A percentile compares a stretch with the other conserved stretches of the same genome.
These are phyloP conservation scores for Acrocephalus kingi DNA, from an alignment of 2,113 vertebrate species.

Conservation along the genomic window DNA sequence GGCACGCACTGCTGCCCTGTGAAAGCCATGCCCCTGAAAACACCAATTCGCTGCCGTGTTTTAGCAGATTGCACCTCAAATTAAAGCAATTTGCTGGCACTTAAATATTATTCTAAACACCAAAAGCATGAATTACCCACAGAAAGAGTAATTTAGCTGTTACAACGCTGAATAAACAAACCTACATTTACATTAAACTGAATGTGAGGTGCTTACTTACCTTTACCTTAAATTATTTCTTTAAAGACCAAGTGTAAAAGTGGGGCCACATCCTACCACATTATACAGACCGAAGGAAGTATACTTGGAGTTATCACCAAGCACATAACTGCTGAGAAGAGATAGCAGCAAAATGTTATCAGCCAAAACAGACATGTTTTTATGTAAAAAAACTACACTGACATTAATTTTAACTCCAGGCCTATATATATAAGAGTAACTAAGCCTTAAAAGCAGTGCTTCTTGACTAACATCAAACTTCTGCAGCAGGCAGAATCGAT, in stretches of 20 bases:
- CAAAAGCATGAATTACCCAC: background rate
- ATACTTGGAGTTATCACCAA: background rate
- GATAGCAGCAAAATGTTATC: background rate
- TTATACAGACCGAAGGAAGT: fast-evolving
- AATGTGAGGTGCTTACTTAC: background rate
- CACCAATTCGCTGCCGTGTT: background rate
- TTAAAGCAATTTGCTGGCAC: constrained; percentile 35
- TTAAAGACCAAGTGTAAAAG: background rate
- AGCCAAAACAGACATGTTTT: background rate
- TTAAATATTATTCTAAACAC: constrained; percentile 31
- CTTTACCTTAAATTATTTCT: background rate
- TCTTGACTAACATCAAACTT: background rate
- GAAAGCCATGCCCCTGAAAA: background rate
- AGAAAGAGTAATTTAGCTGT: constrained; percentile 17
- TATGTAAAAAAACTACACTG: background rate
- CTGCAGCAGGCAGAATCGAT: background rate
- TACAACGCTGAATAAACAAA: background rate
- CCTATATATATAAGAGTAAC: background rate
- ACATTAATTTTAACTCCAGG: background rate
- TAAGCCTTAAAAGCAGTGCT: background rate
- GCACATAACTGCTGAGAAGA: background rate
- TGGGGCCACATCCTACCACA: background rate
- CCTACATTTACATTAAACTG: background rate
- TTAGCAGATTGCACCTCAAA: background rate
- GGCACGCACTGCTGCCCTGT: background rate